Evolutionary conservation across 2,888 invertebrate genomes (phyloP), one percentile per base, ranked within the genome.

Genomic region (Lasioglossum lativentre): DNA sequence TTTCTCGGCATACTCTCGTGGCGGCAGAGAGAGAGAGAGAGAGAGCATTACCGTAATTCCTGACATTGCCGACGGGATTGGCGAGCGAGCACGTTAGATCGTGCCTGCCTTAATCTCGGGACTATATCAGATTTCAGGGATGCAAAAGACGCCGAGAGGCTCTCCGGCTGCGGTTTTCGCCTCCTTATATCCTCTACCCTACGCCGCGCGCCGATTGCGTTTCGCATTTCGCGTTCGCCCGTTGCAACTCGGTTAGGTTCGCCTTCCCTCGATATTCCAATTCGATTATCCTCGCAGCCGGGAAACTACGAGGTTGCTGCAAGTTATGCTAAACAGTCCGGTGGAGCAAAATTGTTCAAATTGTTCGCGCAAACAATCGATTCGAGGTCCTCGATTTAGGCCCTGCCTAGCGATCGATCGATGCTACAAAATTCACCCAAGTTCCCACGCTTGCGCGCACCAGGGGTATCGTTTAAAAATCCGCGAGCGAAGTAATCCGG

Each of bases 1-100:
- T 34, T 38, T 19, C 68, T 40, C 68, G 68, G 72, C 45, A 66
- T 52, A 4, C 27, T 78, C 78, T 0, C 23, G 78, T 16, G 72
- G 38, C 27, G n/a, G n/a, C n/a, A n/a, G n/a, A n/a, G n/a, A n/a
- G n/a, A n/a, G n/a, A n/a, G n/a, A n/a, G n/a, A n/a, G n/a, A 23
- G 40, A 47, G 38, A 30, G 52, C 47, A 78, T 78, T 82, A 81
- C 63, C 75, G 76, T 81, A 75, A 81, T 82, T 72, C 78, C 84
- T 80, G 82, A 78, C 75, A 80, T 77, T 66, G 75, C 85, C 79
- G 87, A 70, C 83, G 72, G 78, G 75, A 83, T 78, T 76, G 78
- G 82, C 80, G 78, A 77, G 85, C 73, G 80, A 77, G 76, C 77
- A 80, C 72, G 79, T 73, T 85, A 82, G 74, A 82, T 82, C 86